These are phyloP conservation scores for Rhadinocentrus ornatus DNA, from an alignment of 2,797 vertebrate species.

Conservation along the genomic window DNA sequence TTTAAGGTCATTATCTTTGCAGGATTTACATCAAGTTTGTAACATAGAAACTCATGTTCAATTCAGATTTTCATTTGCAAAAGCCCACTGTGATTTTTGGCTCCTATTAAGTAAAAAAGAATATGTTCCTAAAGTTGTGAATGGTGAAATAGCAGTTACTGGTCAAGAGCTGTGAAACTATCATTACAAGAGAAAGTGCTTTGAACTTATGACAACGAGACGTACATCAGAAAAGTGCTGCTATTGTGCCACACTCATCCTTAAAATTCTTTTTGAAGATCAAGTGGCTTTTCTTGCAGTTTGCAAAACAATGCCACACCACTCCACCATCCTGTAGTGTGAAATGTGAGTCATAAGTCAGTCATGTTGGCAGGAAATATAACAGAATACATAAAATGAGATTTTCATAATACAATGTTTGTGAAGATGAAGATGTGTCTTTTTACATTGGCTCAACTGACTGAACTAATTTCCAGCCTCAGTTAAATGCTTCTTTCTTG, in stretches of 20 bases:
- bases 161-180: conserved; percentile 9
- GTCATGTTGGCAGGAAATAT: not conserved
- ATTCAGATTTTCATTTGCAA: conserved; percentile 4
- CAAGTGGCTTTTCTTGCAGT: not conserved
- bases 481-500: not conserved
- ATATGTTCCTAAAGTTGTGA: not conserved
- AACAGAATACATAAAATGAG: not conserved
- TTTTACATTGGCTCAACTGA: not conserved
- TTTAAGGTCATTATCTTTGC: conserved; percentile 28
- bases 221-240: not conserved
- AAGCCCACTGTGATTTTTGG: not conserved
- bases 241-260: not conserved
- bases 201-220: not conserved
- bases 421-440: not conserved
- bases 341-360: not conserved
- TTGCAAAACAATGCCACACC: not conserved
- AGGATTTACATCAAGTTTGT: not conserved
- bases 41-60: conserved; percentile 1
- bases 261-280: not conserved
- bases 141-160: not conserved
- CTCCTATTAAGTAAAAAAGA: conserved; percentile 11
- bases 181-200: conserved; percentile 2
- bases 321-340: not conserved
- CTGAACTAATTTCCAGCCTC: not conserved
- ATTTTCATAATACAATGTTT: not conserved